These are phyloP conservation scores for Cryptocephalus moraei DNA, from an alignment of 2,888 invertebrate species.

Conservation along the genomic window DNA sequence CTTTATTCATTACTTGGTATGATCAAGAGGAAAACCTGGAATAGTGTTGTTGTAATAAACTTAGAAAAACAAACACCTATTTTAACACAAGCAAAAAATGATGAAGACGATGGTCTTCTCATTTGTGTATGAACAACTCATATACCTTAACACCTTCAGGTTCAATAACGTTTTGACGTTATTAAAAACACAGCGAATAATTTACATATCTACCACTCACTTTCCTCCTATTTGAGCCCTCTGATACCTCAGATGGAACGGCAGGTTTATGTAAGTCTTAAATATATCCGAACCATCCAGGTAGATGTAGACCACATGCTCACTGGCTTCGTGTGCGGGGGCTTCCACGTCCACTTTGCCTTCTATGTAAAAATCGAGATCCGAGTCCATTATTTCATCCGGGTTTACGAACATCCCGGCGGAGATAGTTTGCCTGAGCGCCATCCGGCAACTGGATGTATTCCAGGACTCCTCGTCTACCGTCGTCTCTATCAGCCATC, in stretches of 20 bases:
- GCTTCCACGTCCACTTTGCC: constrained; percentile 37
- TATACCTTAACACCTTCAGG: too few relatives aligned
- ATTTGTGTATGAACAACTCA: too few relatives aligned
- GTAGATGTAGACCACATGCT: constrained; percentile 32
- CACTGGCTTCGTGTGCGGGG: constrained; percentile 33
- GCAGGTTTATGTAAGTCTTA: constrained; percentile 32
- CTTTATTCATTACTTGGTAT: too few relatives aligned
- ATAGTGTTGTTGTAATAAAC: too few relatives aligned
- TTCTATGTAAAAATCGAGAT: constrained; percentile 23
- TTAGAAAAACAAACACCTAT: too few relatives aligned
- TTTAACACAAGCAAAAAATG: too few relatives aligned
- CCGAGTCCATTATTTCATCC: constrained; percentile 37
- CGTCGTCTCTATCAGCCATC: constrained; percentile 38
- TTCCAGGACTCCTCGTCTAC: constrained; percentile 18
- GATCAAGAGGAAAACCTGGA: too few relatives aligned
- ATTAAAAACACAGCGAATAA: too few relatives aligned
- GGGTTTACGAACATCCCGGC: constrained; percentile 37
- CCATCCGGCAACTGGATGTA: constrained; percentile 27
- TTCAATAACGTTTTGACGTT: too few relatives aligned
- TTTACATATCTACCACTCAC: too few relatives aligned
- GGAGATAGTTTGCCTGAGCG: constrained; percentile 31
- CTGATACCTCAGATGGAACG: constrained; percentile 42
- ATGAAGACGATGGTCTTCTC: too few relatives aligned
- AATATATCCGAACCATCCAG: constrained; percentile 24
- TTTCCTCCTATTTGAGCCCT: constrained; percentile 38